Evolutionary conservation across 2,113 vertebrate genomes (phyloP).

Genomic region (Emberiza fucata): DNA sequence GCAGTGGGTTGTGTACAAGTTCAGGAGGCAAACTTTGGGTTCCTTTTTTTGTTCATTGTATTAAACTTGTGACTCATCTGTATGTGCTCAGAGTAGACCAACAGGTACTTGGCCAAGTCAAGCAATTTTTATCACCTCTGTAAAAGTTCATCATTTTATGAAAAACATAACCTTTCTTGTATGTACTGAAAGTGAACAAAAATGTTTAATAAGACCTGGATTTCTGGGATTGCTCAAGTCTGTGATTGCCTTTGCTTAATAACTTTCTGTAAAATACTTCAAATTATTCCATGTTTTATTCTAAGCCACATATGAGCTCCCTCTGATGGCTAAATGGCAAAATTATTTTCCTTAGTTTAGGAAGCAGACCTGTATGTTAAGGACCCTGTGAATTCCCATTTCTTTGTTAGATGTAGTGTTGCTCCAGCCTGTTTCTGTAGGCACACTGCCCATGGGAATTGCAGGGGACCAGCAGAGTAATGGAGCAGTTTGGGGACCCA

Average conservation of each 20-base stretch:
- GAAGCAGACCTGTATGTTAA: fast-evolving
- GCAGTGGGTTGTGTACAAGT: background rate
- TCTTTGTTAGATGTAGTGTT: background rate
- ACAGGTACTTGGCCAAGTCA: background rate
- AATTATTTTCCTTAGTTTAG: background rate
- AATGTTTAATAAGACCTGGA: background rate
- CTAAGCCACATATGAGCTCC: slow-evolving; percentile 16
- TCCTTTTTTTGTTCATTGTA: background rate
- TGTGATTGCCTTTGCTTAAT: background rate
- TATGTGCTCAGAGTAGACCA: background rate
- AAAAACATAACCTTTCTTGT: background rate
- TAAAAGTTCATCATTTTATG: background rate
- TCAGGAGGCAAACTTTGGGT: background rate
- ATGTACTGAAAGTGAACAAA: background rate
- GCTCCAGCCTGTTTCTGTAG: background rate
- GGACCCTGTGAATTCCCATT: background rate
- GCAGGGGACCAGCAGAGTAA: background rate
- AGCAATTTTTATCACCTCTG: background rate
- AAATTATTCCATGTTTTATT: background rate
- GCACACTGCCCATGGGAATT: fast-evolving
- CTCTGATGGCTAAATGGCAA: slow-evolving; percentile 35
- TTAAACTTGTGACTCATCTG: background rate
- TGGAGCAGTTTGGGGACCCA: background rate
- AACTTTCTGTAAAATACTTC: background rate
- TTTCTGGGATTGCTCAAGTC: background rate